Percentiles rank a stretch among this genome's conserved stretches.
These are phyloP conservation scores for Hipparchia sbordonii DNA, from an alignment of 2,888 invertebrate species.

Conservation along the genomic window DNA sequence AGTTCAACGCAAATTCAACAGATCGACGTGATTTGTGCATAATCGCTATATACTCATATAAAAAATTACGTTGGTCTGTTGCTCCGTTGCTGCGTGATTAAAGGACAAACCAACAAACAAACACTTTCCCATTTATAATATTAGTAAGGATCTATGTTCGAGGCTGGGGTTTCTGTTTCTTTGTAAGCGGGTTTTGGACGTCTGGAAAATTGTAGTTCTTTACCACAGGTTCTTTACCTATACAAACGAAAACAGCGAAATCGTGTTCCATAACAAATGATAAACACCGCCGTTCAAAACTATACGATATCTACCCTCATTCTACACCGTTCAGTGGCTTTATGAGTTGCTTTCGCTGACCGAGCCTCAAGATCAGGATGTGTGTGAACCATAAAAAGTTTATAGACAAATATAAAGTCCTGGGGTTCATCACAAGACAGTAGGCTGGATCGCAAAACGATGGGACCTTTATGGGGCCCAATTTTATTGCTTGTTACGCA, in stretches of 20 bases:
- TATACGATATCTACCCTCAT: conserved; percentile 41
- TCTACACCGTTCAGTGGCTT: conserved; percentile 70
- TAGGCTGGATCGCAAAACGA: conserved; percentile 72
- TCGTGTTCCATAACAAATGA: conserved; percentile 8
- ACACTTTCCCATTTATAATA: too few species aligned
- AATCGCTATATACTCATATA: too few species aligned
- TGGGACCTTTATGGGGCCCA: conserved; percentile 56
- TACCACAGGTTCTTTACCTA: neutral
- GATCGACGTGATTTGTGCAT: too few species aligned
- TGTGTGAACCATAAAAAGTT: conserved; percentile 67
- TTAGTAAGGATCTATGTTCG: too few species aligned
- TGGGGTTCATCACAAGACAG: conserved; percentile 72
- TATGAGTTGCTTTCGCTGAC: conserved; percentile 78
- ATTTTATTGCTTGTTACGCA: conserved; percentile 80
- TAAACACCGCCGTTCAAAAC: conserved; percentile 22
- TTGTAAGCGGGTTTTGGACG: too few species aligned
- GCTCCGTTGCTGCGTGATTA: too few species aligned
- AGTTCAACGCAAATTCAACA: too few species aligned
- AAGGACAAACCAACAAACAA: too few species aligned
- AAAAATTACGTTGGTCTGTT: too few species aligned
- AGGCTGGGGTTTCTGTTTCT: too few species aligned
- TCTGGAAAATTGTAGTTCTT: too few species aligned
- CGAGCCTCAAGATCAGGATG: conserved; percentile 61
- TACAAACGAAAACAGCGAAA: neutral
- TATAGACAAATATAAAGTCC: conserved; percentile 74